Conservation (phyloP, 2,797 vertebrate genomes). For the Xenops minutus region DNA sequence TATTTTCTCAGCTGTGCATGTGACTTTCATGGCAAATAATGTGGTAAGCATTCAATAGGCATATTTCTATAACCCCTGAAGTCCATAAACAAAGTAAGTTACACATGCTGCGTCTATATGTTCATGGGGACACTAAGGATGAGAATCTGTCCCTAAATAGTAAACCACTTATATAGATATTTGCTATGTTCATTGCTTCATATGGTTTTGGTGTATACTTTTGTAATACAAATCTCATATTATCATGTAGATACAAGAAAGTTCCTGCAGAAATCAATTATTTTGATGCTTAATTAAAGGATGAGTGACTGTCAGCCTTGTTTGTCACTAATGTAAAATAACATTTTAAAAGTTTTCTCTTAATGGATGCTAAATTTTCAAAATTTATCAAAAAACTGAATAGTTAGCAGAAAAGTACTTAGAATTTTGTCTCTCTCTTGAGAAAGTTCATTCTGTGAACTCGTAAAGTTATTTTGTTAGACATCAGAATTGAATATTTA, state of each 20-base stretch:
- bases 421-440: neutral
- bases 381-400: neutral
- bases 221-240: neutral
- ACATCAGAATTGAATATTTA: neutral
- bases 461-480: neutral
- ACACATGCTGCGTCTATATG: neutral
- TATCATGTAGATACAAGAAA: neutral
- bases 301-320: neutral
- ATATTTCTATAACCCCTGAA: neutral
- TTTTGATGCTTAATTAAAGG: neutral
- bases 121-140: neutral
- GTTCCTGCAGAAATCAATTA: neutral
- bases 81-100: neutral
- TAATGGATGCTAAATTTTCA: neutral
- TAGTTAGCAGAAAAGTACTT: neutral
- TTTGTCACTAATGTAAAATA: neutral
- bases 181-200: neutral
- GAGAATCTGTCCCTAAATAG: slow-evolving; percentile 10
- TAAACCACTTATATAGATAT: neutral
- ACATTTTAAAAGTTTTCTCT: neutral
- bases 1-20: slow-evolving; percentile 64
- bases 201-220: neutral
- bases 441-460: neutral
- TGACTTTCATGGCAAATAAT: slow-evolving; percentile 53
- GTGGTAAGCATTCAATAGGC: slow-evolving; percentile 24